These are phyloP conservation scores for Ceratoteleas bidentatus DNA, from an alignment of 1,140 invertebrate species.

Conservation along the genomic window DNA sequence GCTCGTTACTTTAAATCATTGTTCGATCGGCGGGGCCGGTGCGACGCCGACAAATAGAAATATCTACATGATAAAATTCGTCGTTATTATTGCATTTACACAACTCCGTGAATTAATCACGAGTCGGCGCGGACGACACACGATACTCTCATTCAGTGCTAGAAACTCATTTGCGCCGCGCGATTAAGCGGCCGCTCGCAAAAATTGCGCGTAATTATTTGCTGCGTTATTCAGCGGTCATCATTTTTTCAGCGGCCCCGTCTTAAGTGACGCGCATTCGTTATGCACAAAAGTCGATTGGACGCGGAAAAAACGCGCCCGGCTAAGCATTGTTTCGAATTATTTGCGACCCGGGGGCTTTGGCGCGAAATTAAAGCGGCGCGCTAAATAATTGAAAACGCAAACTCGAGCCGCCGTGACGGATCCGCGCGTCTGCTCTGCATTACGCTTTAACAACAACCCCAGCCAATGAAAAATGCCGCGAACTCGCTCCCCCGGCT, in stretches of 20 bases:
- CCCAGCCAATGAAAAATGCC: too few relatives aligned
- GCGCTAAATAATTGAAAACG: conserved; percentile 20
- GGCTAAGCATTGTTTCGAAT: too few relatives aligned
- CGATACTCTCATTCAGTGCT: conserved; percentile 28
- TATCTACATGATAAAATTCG: conserved; percentile 35
- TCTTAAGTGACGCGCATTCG: conserved; percentile 17
- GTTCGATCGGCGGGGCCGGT: conserved; percentile 18
- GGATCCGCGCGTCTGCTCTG: too few relatives aligned
- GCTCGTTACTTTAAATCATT: conserved; percentile 50
- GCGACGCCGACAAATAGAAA: conserved; percentile 38
- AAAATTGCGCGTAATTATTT: conserved; percentile 36
- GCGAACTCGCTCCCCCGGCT: too few relatives aligned
- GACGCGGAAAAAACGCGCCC: neutral
- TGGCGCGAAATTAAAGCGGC: conserved; percentile 11
- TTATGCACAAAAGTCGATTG: conserved; percentile 5
- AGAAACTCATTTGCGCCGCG: conserved; percentile 27
- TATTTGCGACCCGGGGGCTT: too few relatives aligned
- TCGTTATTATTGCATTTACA: conserved; percentile 50
- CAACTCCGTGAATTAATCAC: conserved; percentile 31
- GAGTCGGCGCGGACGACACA: conserved; percentile 12
- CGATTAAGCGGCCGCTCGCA: conserved; percentile 21
- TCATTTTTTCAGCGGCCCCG: conserved; percentile 16
- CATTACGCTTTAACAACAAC: too few relatives aligned
- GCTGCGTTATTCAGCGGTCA: conserved; percentile 5
- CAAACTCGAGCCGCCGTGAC: too few relatives aligned